Evolutionary conservation across 2,113 vertebrate genomes (phyloP), one percentile per base, ranked within the genome.

Genomic region (Dryoscopus gambensis): DNA sequence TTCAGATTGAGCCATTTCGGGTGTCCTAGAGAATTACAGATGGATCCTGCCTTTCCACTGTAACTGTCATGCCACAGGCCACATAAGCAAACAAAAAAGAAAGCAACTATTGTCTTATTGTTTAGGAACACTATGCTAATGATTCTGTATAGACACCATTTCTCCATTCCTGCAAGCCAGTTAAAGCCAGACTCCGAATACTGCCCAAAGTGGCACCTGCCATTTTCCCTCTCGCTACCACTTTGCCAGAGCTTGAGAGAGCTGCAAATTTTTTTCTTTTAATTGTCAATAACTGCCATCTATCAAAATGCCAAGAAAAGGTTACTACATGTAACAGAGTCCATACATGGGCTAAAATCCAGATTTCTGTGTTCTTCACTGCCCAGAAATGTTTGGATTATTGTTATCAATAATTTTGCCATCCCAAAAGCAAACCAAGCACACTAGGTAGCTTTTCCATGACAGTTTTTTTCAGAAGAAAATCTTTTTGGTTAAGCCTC

Each of bases 381-480:
- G 24, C 17, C 40, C 46, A 46, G 20, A 75, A 78, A 46, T 0
- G 3, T 35, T 78, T 0, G 0, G 5, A n/a, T 62, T 14, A 13
- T 8, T 46, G 23, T 35, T n/a, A 44, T 16, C 28, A 49, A 27
- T 55, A 65, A 80, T 35, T 77, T 8, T 39, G 33, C 42, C 35
- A 53, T 50, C 23, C 10, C 39, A 37, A 59, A 91, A 64, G 42
- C 79, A 91, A 70, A 6, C 14, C 28, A 57, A 82, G 14, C 8
- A 56, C 15, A 22, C 14, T 8, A 59, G 5, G 14, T 33, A 44
- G 22, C 25, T 87, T 80, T 35, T 15, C 55, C 16, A 5, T 5
- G 9, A 80, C 53, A 52, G 20, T 5, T 79, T 42, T 50, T 76
- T 31, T 24, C 28, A 65, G 13, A 75, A 20, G 8, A 47, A 50